phyloP scores from a whole-genome alignment of 2,113 vertebrate genomes.

The Bos javanicus region DNA sequence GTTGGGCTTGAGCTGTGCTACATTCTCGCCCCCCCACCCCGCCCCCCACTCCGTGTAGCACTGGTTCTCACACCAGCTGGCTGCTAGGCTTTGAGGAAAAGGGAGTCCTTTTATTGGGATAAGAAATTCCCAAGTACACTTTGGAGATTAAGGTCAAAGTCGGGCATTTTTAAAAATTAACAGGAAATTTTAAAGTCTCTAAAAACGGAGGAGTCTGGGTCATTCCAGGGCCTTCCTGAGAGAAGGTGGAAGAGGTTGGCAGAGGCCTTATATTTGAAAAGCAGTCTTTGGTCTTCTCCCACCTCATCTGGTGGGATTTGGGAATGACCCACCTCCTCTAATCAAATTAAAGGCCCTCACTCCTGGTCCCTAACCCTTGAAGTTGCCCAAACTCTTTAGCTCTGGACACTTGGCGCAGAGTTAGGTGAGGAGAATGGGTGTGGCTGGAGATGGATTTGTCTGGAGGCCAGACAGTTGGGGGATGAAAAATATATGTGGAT shows the following conservation, averaged over 20 bases:
- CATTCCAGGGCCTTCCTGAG: not conserved
- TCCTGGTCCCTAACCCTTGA: not conserved
- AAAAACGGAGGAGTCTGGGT: not conserved
- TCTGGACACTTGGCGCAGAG: not conserved
- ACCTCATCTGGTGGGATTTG: not conserved
- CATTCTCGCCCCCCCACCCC: not conserved
- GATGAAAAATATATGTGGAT: not conserved
- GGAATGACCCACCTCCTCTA: not conserved
- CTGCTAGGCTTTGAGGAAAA: not conserved
- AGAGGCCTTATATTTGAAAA: not conserved
- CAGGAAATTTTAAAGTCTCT: not conserved
- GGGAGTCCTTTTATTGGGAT: not conserved
- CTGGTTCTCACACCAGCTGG: not conserved
- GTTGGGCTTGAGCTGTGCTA: not conserved
- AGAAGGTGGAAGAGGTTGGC: not conserved
- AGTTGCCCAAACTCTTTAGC: not conserved
- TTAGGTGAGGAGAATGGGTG: not conserved
- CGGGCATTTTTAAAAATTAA: not conserved
- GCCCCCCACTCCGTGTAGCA: rapidly evolving
- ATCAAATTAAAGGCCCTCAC: not conserved
- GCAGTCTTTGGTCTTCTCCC: not conserved
- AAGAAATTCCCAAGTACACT: not conserved
- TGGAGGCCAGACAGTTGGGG: not conserved
- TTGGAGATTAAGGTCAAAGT: not conserved
- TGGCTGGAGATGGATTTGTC: not conserved